Evolutionary conservation across 2,113 vertebrate genomes (phyloP).

Genomic region (Regulus satrapa): DNA sequence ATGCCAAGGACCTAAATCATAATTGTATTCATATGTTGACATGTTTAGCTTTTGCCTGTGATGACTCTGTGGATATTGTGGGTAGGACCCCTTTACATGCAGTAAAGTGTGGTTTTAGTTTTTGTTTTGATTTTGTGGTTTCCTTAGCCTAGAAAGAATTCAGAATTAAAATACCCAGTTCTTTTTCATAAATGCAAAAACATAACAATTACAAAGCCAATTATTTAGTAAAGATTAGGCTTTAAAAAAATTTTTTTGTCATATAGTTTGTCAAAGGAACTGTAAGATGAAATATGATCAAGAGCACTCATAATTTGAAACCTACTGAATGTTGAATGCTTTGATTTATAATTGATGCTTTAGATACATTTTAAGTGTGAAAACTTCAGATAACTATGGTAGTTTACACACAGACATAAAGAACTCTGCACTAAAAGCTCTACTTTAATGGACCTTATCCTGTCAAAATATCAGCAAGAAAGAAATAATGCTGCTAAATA

Average conservation of each 20-base stretch:
- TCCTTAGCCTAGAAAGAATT: not conserved
- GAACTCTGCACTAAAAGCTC: constrained; percentile 48
- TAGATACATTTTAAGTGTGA: constrained; percentile 58
- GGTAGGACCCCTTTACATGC: not conserved
- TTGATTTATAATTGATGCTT: constrained; percentile 71
- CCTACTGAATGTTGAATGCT: constrained; percentile 46
- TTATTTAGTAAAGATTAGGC: constrained; percentile 67
- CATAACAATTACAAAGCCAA: constrained; percentile 67
- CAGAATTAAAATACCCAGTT: not conserved
- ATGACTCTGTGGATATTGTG: not conserved
- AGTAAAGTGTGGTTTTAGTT: not conserved
- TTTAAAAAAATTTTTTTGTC: constrained; percentile 61
- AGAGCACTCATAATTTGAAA: constrained; percentile 59
- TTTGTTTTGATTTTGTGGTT: not conserved
- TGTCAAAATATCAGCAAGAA: constrained; percentile 41
- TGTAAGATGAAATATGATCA: constrained; percentile 68
- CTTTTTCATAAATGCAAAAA: constrained; percentile 50
- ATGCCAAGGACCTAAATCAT: not conserved
- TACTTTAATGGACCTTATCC: constrained; percentile 65
- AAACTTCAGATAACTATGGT: constrained; percentile 47
- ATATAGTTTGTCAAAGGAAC: constrained; percentile 60
- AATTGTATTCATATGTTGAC: not conserved
- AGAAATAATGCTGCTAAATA: not conserved
- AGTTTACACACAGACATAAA: constrained; percentile 60
- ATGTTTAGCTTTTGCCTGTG: not conserved